Base-by-base conservation (phyloP, 1,140 invertebrate species). In the Papilio xuthus region DNA sequence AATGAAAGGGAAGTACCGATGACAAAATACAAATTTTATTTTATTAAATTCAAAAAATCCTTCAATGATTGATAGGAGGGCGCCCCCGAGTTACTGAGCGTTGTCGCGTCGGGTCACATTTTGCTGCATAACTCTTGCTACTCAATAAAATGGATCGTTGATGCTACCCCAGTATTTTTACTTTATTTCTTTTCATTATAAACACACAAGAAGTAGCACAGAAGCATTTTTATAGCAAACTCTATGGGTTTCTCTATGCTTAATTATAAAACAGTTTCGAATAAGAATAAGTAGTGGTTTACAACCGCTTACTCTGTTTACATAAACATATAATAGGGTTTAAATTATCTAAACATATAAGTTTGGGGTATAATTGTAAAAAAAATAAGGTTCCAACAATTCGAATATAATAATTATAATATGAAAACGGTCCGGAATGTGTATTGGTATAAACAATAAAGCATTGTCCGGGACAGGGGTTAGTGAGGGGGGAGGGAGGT, bases 21-120 rank as follows among this genome's bases (percentile, higher is more conserved):
- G 94, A 94, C 94, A 92, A 94, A 94, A 94, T 94, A 94, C 93
- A 94, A 94, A 94, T 93, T 94, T 94, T 94, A 94, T 94, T 94
- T 94, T 94, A 94, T 94, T 94, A 94, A 94, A 94, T 94, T 94
- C 92, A 94, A 94, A 94, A 91, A 94, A 94, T 88, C 91, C 90
- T 93, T 78, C 88, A 89, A 93, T 94, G 93, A 94, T 94, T 94
- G 93, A 94, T 94, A 94, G 93, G 92, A 93, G 88, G 88, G 85
- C 89, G 86, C 90, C 92, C 91, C 86, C 83, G 81, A 72, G 56
- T 72, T 28, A 67, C 42, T 71, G 50, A 32, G 28, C 63, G 63
- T 63, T 20, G n/a, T 26, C n/a, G 73, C 26, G 71, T 75, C 67
- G 78, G 73, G 41, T 67, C 73, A 60, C 73, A 77, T 79, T 53